These are phyloP conservation scores for Drosophila serrata DNA, from an alignment of 1,140 invertebrate species.

Conservation along the genomic window DNA sequence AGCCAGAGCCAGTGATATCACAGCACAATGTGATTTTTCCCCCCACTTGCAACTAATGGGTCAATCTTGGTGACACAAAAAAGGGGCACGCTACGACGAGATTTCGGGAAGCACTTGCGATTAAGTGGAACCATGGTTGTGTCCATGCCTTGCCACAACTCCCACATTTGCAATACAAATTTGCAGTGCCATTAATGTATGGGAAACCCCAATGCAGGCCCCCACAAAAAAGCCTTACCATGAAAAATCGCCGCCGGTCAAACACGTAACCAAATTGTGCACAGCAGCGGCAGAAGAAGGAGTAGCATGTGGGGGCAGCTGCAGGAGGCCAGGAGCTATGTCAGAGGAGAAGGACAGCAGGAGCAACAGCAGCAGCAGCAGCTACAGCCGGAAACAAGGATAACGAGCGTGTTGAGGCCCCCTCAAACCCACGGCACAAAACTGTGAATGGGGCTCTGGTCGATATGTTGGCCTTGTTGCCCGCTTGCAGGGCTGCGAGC, in stretches of 20 bases:
- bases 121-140: slow-evolving; percentile 16
- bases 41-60: slow-evolving; percentile 12
- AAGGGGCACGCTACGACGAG: slow-evolving; percentile 9
- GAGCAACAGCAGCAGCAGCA: slow-evolving; percentile 31
- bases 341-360: slow-evolving; percentile 22
- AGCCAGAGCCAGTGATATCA: not conserved
- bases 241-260: slow-evolving; percentile 82
- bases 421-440: slow-evolving; percentile 33
- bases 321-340: slow-evolving; percentile 28
- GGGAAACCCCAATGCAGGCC: slow-evolving; percentile 18
- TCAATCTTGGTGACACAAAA: slow-evolving; percentile 5
- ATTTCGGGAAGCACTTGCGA: slow-evolving; percentile 30
- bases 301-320: slow-evolving; percentile 10
- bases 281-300: slow-evolving; percentile 33
- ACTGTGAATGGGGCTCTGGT: slow-evolving; percentile 55
- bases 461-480: slow-evolving; percentile 68
- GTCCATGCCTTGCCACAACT: slow-evolving; percentile 36
- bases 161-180: slow-evolving; percentile 78
- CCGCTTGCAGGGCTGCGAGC: slow-evolving; percentile 15
- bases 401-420: slow-evolving; percentile 82
- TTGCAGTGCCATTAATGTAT: slow-evolving; percentile 75
- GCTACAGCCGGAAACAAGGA: slow-evolving; percentile 80
- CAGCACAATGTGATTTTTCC: not conserved
- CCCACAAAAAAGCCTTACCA: slow-evolving; percentile 61
- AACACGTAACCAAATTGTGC: slow-evolving; percentile 83